Base-by-base conservation (phyloP, 2,888 invertebrate species). In the Xylota segnis region DNA sequence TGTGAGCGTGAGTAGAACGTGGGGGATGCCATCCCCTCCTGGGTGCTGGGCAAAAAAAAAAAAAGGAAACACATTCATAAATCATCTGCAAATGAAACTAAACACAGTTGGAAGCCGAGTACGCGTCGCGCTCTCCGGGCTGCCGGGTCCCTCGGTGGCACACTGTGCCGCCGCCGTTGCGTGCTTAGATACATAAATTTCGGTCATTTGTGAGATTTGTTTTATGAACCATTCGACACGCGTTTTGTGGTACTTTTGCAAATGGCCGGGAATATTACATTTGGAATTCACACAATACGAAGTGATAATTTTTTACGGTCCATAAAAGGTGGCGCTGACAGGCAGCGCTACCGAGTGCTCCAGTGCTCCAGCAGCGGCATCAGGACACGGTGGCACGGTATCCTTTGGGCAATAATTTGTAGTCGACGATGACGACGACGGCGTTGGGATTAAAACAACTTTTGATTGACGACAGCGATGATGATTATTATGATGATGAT, bases 201-300 rank as follows among this genome's bases (percentile, higher is more conserved):
- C 58, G 76, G 76, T 72, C 66, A 82, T 86, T 86, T 81, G 82
- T 72, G 71, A 72, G 82, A 82, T 86, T 86, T 86, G 82, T 77
- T 86, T 82, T 82, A 86, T 86, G 86, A 82, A 86, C 82, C 86
- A 82, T 76, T 86, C 82, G 76, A 82, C 86, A 86, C 76, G 82
- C 81, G 76, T 86, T 86, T 82, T 82, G 82, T 66, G 86, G 86
- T 82, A 75, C 70, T 82, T 77, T 76, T 82, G 76, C 56, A 86
- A 86, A 77, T 71, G 81, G 40, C 45, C 52, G 63, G 47, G 74
- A 79, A 77, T 65, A 74, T 59, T 68, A 83, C 83, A 75, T 59
- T 71, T 47, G 79, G 68, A 68, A 78, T 65, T 72, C 72, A 75
- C 56, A 71, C 58, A 65, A 74, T 58, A 68, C 56, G 50, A 34